Conservation (phyloP, 2,113 vertebrate genomes). For the Erythrocebus patas region DNA sequence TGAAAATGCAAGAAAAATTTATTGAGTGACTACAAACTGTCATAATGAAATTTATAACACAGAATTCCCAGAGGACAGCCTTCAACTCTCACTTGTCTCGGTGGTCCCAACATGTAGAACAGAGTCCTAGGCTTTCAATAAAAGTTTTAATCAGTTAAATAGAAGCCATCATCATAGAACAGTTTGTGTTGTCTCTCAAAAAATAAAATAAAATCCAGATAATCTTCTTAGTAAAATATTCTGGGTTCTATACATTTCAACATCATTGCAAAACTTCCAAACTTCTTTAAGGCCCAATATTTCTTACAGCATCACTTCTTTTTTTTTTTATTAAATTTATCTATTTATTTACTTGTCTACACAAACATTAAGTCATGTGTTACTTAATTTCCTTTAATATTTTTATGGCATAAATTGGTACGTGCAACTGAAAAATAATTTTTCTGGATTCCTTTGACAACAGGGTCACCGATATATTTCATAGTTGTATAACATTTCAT, state of each 20-base stretch:
- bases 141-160: neutral
- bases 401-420: neutral
- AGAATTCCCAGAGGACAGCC: neutral
- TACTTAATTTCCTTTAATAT: neutral
- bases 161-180: neutral
- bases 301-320: neutral
- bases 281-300: neutral
- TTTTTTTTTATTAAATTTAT: neutral
- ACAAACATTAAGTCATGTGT: slow-evolving; percentile 1
- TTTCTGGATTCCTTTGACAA: neutral
- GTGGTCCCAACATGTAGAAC: neutral
- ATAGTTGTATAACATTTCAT: neutral
- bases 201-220: neutral
- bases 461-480: neutral
- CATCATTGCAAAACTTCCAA: neutral
- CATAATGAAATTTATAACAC: slow-evolving; percentile 18
- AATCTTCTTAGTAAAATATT: neutral
- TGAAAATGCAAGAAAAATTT: slow-evolving; percentile 59
- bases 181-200: neutral
- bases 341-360: neutral
- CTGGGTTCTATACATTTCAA: neutral
- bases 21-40: slow-evolving; percentile 54
- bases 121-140: neutral
- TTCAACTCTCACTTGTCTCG: neutral
- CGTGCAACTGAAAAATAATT: neutral